phyloP scores from a whole-genome alignment of 2,888 invertebrate species.

The Neuroscelio doddi region DNA sequence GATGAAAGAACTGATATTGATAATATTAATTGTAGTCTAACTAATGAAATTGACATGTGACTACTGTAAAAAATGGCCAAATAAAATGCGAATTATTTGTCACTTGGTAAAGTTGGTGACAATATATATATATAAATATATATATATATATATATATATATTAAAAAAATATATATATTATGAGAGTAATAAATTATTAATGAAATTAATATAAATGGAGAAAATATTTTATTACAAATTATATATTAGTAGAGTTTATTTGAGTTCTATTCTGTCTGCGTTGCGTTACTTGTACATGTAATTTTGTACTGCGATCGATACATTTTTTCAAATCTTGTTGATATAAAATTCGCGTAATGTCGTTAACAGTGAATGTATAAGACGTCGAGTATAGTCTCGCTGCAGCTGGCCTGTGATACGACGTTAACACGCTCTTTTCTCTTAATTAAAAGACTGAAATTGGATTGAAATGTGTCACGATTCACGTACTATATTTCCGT shows the following conservation, averaged over 20 bases:
- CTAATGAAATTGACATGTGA: slow-evolving; percentile 69
- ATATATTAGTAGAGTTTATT: slow-evolving; percentile 70
- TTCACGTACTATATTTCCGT: slow-evolving; percentile 46
- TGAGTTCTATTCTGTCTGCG: slow-evolving; percentile 59
- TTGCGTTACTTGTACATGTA: slow-evolving; percentile 54
- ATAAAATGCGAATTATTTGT: slow-evolving; percentile 67
- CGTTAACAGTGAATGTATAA: slow-evolving; percentile 52
- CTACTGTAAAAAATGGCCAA: slow-evolving; percentile 72
- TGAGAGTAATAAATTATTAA: slow-evolving; percentile 72
- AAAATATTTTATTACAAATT: slow-evolving; percentile 71
- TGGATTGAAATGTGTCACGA: slow-evolving; percentile 45
- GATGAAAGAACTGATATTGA: slow-evolving; percentile 75
- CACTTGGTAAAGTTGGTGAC: slow-evolving; percentile 51
- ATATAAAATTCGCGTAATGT: slow-evolving; percentile 54
- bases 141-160: slow-evolving; percentile 45
- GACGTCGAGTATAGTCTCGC: slow-evolving; percentile 54
- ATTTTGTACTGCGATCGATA: slow-evolving; percentile 50
- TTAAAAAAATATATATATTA: slow-evolving; percentile 63
- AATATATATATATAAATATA: slow-evolving; percentile 40
- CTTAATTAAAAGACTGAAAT: slow-evolving; percentile 56
- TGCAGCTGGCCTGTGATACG: slow-evolving; percentile 59
- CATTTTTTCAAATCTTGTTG: slow-evolving; percentile 45
- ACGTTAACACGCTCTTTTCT: slow-evolving; percentile 56
- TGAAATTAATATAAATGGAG: slow-evolving; percentile 72
- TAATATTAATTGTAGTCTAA: slow-evolving; percentile 70